Evolutionary conservation across 2,888 invertebrate genomes (phyloP), one percentile per base, ranked within the genome.

Genomic region (Acanthosepion pharaonis): DNA sequence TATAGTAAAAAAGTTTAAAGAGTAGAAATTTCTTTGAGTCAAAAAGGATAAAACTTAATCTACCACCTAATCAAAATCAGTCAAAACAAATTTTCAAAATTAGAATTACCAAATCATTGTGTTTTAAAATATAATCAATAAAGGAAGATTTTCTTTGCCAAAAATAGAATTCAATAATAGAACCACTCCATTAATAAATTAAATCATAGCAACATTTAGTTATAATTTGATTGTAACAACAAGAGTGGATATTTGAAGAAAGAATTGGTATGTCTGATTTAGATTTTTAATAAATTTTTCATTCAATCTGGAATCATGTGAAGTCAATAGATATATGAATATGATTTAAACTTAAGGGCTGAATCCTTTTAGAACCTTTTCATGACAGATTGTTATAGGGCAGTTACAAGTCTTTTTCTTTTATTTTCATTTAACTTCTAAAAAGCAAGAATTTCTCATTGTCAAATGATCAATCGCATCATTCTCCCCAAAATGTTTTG

Each of bases 161-260:
- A 18, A 78, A 78, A n/a, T 3, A n/a, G 78, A 78, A 78, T 78
- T n/a, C 78, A 78, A 78, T 78, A 78, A 78, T 78, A 78, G 33
- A 11, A n/a, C 33, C n/a, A n/a, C n/a, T n/a, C 78, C n/a, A 78
- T 78, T n/a, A 78, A 78, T 78, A 78, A 78, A 78, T 78, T 11
- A 33, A 78, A 78, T 78, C 78, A 78, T 78, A 11, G 78, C 78
- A 78, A 78, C 78, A 78, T 78, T 78, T 78, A 78, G 78, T 78
- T 78, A 33, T 78, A 78, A 78, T 78, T 78, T 78, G 33, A 78
- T 78, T 78, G 15, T 78, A 78, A 78, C 15, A 78, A 78, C 78
- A n/a, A 23, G 78, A n/a, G n/a, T 33, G n/a, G 15, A 78, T 78
- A 78, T 78, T 78, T 78, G 33, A 78, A 18, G n/a, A 78, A 78